Base-by-base conservation (phyloP, 1,140 invertebrate genomes). In the Drosophila insularis region DNA sequence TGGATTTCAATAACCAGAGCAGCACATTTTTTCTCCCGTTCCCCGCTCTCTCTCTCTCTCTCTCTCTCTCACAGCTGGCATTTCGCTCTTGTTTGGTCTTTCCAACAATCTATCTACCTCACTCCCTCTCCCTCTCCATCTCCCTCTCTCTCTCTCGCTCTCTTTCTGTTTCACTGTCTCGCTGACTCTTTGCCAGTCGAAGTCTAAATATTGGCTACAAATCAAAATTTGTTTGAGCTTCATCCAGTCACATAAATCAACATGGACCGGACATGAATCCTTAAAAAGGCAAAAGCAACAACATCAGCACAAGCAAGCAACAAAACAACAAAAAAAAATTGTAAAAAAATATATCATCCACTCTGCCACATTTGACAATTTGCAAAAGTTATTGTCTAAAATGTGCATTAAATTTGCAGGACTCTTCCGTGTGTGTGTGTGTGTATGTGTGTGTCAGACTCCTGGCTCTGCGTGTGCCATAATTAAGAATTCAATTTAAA, bases 401-500 rank as follows among this genome's bases (percentile, higher is more conserved):
- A 60, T 74, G 59, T 58, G 50, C 54, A 69, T 70, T 74, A 65
- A 71, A 79, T 63, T 68, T 61, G 56, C 69, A 66, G 39, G 19
- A 56, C 50, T n/a, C 37, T 27, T 19, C 8, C 17, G 21, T 54
- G 21, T 54, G 21, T 53, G 19, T 53, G 19, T 53, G 50, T 53
- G 50, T 53, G 19, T 53, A 10, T 53, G 50, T 53, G 50, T 54
- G 55, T 37, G n/a, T 35, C 13, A 21, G n/a, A 19, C 37, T 27
- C n/a, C 27, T 11, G 4, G 5, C 27, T 32, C 61, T 61, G 14
- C 43, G 54, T 61, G 70, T 31, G 56, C 74, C 63, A 78, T 70
- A 81, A 75, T 79, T 78, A 68, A 75, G 63, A 75, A 78, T 82
- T 75, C 67, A 82, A 78, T 78, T 82, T 82, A 39, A 75, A 72